These are phyloP conservation scores for Heliconius melpomene DNA, from an alignment of 1,140 invertebrate species.

Conservation along the genomic window DNA sequence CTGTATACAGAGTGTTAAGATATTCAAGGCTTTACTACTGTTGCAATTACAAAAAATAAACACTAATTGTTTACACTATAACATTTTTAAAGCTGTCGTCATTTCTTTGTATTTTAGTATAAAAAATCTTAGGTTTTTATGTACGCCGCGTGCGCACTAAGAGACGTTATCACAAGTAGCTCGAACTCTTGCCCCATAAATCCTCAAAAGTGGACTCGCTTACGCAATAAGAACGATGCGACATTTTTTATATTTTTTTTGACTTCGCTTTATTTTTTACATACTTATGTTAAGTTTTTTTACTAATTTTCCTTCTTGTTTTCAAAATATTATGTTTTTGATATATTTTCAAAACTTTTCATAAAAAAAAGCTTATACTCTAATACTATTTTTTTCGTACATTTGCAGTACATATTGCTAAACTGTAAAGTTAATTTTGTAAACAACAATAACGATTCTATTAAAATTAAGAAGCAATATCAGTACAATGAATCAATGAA, in stretches of 20 bases:
- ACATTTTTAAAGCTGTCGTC: slow-evolving; percentile 44
- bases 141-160: slow-evolving; percentile 49
- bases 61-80: slow-evolving; percentile 25
- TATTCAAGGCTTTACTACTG: slow-evolving; percentile 23
- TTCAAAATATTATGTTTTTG: neutral
- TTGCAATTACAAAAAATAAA: neutral
- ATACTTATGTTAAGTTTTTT: neutral
- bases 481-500: slow-evolving; percentile 4
- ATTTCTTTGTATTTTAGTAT: slow-evolving; percentile 54
- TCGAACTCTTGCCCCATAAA: slow-evolving; percentile 69
- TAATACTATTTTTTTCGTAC: too few relatives aligned
- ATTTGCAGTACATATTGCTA: too few relatives aligned
- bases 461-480: neutral
- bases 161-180: slow-evolving; percentile 75
- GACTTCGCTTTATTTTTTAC: neutral
- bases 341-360: too few relatives aligned
- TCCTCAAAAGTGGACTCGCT: slow-evolving; percentile 63
- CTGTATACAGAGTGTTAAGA: slow-evolving; percentile 1
- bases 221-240: slow-evolving; percentile 70
- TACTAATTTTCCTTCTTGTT: neutral
- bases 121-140: slow-evolving; percentile 48
- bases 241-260: neutral
- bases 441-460: neutral
- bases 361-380: too few relatives aligned
- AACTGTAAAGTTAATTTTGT: too few relatives aligned